Percentiles rank a stretch among this genome's conserved stretches.
phyloP scores from a whole-genome alignment of 2,888 invertebrate genomes.

The Alsophila aescularia region DNA sequence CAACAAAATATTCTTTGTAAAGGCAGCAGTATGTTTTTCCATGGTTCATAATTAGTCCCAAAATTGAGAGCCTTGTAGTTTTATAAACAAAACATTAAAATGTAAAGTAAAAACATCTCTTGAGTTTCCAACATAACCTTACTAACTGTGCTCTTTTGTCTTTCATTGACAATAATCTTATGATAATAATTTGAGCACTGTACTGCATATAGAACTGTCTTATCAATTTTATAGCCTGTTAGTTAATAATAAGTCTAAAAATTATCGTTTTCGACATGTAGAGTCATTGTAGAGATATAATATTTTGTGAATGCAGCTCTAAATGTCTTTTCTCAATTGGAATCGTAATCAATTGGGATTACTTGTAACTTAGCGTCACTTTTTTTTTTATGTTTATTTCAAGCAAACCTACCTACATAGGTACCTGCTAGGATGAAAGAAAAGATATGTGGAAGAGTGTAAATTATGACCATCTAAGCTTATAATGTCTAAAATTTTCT shows the following conservation, averaged over 20 bases:
- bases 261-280: neutral
- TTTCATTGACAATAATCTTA: constrained; percentile 31
- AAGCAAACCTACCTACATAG: no score
- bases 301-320: no score
- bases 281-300: no score
- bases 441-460: no score
- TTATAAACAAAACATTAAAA: constrained; percentile 12
- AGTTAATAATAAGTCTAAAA: neutral
- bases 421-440: no score
- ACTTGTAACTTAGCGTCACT: no score
- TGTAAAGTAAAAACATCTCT: constrained; percentile 15
- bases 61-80: neutral
- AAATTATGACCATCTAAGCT: no score
- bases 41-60: neutral
- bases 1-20: constrained; percentile 60
- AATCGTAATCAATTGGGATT: no score
- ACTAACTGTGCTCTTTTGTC: constrained; percentile 30
- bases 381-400: no score
- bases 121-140: constrained; percentile 34
- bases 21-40: constrained; percentile 11
- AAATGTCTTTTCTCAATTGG: no score
- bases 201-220: neutral
- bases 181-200: constrained; percentile 11
- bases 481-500: no score
- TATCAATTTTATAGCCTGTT: neutral